Evolutionary conservation across 37 sponge, comb jelly and placozoan species (phyloP), one percentile per base, ranked within the genome.

Genomic region (Spongia lamella): DNA sequence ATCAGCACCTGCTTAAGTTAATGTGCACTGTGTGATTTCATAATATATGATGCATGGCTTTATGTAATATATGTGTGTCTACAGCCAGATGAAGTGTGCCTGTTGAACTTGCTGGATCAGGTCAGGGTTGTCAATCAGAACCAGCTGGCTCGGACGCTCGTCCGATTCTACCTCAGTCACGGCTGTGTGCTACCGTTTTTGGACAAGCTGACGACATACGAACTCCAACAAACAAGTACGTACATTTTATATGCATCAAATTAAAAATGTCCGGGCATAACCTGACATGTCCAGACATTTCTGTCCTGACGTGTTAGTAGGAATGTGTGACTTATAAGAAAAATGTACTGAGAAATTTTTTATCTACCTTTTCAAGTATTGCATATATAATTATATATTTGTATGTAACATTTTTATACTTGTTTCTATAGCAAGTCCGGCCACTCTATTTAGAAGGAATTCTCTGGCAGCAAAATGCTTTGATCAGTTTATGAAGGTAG

Each of bases 401-500:
- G 1, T 21, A 27, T 40, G n/a, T 33, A 17, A 1, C 68, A 14
- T 22, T 22, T 34, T 21, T 66, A 5, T 1, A 6, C 68, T 34
- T 36, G 19, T 66, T 22, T 6, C 9, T 38, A n/a, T 66, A 88
- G 88, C 33, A 53, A 38, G 79, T 27, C 72, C 87, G 15, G 36
- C 74, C 55, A 96, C 87, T 19, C 70, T 92, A 3, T 89, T 92
- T 63, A 68, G 94, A 76, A 88, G 86, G 11, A 96, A 96, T 68
- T 87, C 93, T 2, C 72, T 96, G 5, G 86, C 92, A 20, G 83
- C 97, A 26, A 96, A 96, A 67, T 82, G 86, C 29, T 69, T 84
- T 39, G 97, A 96, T 66, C 93, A 96, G 69, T 93, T 93, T 77
- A 90, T 96, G 94, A 96, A 96, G 84, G 88, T 94, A 27, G 62